These are phyloP conservation scores for Bugula neritina DNA, from an alignment of 2,888 invertebrate species.

Conservation along the genomic window DNA sequence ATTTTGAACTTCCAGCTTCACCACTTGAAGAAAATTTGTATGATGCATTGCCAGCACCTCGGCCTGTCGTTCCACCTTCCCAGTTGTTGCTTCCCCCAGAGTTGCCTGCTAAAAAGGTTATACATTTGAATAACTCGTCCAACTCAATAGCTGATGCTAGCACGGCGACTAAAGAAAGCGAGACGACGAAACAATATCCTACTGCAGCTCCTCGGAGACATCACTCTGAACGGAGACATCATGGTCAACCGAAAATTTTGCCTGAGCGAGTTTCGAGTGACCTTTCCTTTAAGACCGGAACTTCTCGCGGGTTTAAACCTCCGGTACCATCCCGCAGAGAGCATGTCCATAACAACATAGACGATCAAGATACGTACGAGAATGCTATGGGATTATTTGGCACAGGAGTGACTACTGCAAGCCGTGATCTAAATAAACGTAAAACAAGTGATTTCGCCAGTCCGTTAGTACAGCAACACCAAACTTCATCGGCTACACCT, in stretches of 20 bases:
- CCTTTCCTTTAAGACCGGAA: no score
- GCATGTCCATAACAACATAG: neutral
- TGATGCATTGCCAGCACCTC: neutral
- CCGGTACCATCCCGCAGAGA: neutral
- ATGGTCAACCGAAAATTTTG: neutral
- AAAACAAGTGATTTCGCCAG: no score
- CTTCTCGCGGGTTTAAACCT: neutral
- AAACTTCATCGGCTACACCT: neutral
- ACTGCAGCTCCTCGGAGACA: neutral
- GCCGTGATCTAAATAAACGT: neutral
- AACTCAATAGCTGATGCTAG: neutral
- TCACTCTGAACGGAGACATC: neutral
- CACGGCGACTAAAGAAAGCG: neutral
- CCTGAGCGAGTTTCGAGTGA: neutral
- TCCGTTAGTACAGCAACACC: no score
- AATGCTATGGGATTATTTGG: conserved; percentile 10
- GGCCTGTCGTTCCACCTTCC: neutral
- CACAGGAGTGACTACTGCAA: neutral
- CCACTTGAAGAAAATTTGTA: neutral
- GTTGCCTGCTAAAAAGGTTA: neutral
- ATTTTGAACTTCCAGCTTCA: neutral
- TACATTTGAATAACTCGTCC: neutral
- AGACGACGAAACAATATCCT: neutral
- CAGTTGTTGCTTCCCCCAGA: neutral
- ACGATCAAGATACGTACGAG: neutral